These are phyloP conservation scores for Notospermus geniculatus DNA, from an alignment of 1,140 invertebrate genomes.

Conservation along the genomic window DNA sequence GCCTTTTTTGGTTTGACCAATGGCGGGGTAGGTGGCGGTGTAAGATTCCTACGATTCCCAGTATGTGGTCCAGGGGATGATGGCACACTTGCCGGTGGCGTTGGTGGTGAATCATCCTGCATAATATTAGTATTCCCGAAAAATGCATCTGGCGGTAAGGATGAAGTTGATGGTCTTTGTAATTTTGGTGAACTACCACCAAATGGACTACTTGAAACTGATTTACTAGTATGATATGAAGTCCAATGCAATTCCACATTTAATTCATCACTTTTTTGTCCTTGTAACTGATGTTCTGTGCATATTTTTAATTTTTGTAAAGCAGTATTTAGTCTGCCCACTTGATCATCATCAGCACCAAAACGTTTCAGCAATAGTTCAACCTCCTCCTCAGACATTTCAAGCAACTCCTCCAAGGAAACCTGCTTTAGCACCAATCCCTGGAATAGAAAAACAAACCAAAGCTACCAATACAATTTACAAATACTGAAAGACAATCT, in stretches of 20 bases:
- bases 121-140: constrained; percentile 18
- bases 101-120: constrained; percentile 29
- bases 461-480: background rate
- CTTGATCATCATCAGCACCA: constrained; percentile 73
- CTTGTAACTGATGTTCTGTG: constrained; percentile 68
- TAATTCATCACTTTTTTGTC: constrained; percentile 57
- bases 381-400: constrained; percentile 80
- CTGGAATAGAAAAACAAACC: constrained; percentile 38
- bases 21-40: constrained; percentile 66
- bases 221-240: constrained; percentile 22
- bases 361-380: constrained; percentile 67
- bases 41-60: constrained; percentile 32
- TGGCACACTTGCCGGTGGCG: constrained; percentile 45
- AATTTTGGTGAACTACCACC: constrained; percentile 40
- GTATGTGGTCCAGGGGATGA: constrained; percentile 30
- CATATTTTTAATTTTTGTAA: constrained; percentile 81
- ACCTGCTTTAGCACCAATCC: constrained; percentile 37
- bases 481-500: no score
- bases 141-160: constrained; percentile 33
- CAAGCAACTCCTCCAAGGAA: constrained; percentile 72
- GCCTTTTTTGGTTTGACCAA: constrained; percentile 49
- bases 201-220: constrained; percentile 21
- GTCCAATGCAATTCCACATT: constrained; percentile 81
- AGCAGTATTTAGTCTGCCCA: constrained; percentile 73
- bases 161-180: constrained; percentile 47